phyloP scores from a whole-genome alignment of 1,140 invertebrate species.

The Meloidogyne chitwoodi region DNA sequence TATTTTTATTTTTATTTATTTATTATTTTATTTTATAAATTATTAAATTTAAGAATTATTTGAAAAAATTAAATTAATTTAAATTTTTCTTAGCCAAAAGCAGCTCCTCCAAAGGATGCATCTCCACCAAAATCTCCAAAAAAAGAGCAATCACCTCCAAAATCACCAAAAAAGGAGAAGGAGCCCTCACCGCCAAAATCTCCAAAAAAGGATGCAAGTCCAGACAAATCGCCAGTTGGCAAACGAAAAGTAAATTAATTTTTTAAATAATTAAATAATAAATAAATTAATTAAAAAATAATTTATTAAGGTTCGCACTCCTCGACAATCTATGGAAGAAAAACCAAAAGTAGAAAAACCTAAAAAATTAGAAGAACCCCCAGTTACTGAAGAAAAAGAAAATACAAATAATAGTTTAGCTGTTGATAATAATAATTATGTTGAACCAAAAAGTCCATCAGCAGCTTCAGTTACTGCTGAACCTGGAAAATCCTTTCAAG shows the following conservation, averaged over 20 bases:
- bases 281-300: not conserved
- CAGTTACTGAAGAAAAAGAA: conserved; percentile 10
- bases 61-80: no score
- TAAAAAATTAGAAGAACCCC: conserved; percentile 1
- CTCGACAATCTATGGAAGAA: conserved; percentile 20
- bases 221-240: conserved; percentile 13
- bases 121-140: conserved; percentile 1
- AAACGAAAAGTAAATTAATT: conserved; percentile 7
- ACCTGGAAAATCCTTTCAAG: conserved; percentile 7
- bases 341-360: conserved; percentile 21
- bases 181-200: not conserved
- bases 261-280: not conserved
- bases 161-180: conserved; percentile 8
- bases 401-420: conserved; percentile 9
- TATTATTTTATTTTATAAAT: no score
- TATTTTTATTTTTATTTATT: no score
- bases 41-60: no score
- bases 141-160: conserved; percentile 16
- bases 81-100: not conserved
- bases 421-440: conserved; percentile 1
- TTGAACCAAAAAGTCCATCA: not conserved
- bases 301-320: conserved; percentile 7
- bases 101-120: not conserved
- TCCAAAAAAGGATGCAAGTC: conserved; percentile 13
- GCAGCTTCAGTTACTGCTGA: not conserved